Evolutionary conservation across 1,140 invertebrate genomes (phyloP), one percentile per base, ranked within the genome.

Genomic region (Papilio aristodemus): DNA sequence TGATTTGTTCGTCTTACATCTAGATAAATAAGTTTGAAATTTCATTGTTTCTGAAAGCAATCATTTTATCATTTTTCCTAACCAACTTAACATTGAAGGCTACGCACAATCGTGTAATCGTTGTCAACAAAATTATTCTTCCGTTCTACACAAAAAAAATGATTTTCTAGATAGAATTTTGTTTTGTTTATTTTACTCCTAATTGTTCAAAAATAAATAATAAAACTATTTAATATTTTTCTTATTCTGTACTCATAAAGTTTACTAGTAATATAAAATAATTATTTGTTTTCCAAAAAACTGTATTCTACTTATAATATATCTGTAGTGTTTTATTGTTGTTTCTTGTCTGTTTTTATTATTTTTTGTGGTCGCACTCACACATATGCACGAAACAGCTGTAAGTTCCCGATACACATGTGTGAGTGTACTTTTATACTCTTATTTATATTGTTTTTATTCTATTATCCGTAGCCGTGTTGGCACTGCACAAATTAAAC

Each of bases 401-500:
- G 3, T 41, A 41, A 3, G 9, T 11, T 11, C 9, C 9, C 9
- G 38, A 41, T 10, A 8, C 38, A 11, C 8, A n/a, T 41, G 38
- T 41, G 38, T 41, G 27, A 32, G 38, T 41, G 38, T 69, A 14
- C 63, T 69, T 63, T 46, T 50, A 69, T 58, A 71, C 73, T 54
- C 71, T 78, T 70, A 69, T 79, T 75, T 76, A 73, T 76, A 76
- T 76, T 79, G 76, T 71, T 79, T 73, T 74, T 70, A 72, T 72
- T 70, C 71, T 54, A 67, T 25, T 75, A 67, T 59, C 72, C 69
- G 71, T 83, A 86, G 85, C 80, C 68, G 78, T 83, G 67, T 77
- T 86, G 78, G 73, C 80, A 81, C 83, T 87, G 75, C 82, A 87
- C 75, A 83, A 82, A 81, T 58, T 77, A 67, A 67, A 39, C 57